Conservation (phyloP, 2,113 vertebrate species). For the Trematocara stigmaticum region DNA sequence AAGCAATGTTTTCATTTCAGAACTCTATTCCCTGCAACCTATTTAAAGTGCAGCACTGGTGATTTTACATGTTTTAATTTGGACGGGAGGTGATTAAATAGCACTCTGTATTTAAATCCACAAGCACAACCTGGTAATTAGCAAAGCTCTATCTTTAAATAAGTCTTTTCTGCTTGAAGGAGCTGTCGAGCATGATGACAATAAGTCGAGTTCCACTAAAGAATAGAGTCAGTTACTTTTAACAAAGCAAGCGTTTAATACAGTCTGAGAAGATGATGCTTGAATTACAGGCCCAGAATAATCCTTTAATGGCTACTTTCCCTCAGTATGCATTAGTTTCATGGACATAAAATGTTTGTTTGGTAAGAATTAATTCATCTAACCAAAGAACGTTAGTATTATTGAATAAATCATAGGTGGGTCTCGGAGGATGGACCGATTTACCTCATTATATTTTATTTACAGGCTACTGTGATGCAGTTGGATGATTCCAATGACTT, state of each 20-base stretch:
- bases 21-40: not conserved
- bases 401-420: not conserved
- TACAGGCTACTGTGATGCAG: not conserved
- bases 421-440: not conserved
- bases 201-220: not conserved
- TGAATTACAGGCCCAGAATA: slow-evolving; percentile 30
- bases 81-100: not conserved
- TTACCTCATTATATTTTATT: not conserved
- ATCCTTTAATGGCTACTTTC: slow-evolving; percentile 46
- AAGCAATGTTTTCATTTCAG: not conserved
- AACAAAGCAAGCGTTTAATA: slow-evolving; percentile 56
- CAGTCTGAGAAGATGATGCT: slow-evolving; percentile 26
- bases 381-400: not conserved
- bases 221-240: slow-evolving; percentile 39
- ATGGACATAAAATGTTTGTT: slow-evolving; percentile 41
- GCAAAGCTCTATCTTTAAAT: not conserved
- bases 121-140: slow-evolving; percentile 3
- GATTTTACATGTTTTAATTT: not conserved
- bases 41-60: not conserved
- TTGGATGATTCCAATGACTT: not conserved
- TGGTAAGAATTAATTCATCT: not conserved
- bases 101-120: not conserved
- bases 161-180: slow-evolving; percentile 8
- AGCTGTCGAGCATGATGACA: slow-evolving; percentile 22
- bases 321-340: slow-evolving; percentile 13